phyloP scores from a whole-genome alignment of 1,140 invertebrate genomes.

The Drosophila aff. region DNA sequence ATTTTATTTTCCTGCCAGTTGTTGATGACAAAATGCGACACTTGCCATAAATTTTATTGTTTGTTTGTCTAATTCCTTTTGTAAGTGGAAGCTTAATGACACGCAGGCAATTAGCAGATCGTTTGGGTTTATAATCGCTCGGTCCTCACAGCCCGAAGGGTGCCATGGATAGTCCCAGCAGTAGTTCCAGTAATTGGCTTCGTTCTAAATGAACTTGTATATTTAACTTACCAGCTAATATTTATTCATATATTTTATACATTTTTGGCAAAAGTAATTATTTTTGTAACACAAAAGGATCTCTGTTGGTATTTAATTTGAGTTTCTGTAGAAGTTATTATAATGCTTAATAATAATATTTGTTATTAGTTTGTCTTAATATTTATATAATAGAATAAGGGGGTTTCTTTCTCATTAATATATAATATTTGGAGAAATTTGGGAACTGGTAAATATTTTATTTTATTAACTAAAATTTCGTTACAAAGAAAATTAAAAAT shows the following conservation, averaged over 20 bases:
- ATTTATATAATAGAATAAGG: background rate
- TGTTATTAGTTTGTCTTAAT: background rate
- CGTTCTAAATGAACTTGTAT: background rate
- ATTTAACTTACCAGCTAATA: background rate
- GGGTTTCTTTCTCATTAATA: too few relatives aligned
- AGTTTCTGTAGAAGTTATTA: too few relatives aligned
- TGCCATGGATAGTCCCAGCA: slow-evolving; percentile 17
- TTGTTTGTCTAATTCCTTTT: slow-evolving; percentile 75
- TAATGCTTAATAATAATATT: background rate
- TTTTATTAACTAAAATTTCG: too few relatives aligned
- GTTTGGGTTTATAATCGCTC: slow-evolving; percentile 66
- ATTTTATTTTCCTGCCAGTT: slow-evolving; percentile 59
- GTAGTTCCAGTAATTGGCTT: slow-evolving; percentile 27
- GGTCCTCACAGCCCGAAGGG: background rate
- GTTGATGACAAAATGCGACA: slow-evolving; percentile 83
- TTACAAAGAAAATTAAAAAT: too few relatives aligned
- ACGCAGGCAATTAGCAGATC: slow-evolving; percentile 83
- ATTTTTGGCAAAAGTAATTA: background rate
- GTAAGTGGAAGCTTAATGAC: slow-evolving; percentile 84
- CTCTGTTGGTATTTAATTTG: background rate
- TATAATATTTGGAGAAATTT: too few relatives aligned
- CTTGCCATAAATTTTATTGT: slow-evolving; percentile 84
- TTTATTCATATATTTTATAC: background rate
- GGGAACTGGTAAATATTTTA: too few relatives aligned
- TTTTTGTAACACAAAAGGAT: background rate